Evolutionary conservation across 2,888 invertebrate species (phyloP), one percentile per base, ranked within the genome.

Genomic region (Rotaria socialis): DNA sequence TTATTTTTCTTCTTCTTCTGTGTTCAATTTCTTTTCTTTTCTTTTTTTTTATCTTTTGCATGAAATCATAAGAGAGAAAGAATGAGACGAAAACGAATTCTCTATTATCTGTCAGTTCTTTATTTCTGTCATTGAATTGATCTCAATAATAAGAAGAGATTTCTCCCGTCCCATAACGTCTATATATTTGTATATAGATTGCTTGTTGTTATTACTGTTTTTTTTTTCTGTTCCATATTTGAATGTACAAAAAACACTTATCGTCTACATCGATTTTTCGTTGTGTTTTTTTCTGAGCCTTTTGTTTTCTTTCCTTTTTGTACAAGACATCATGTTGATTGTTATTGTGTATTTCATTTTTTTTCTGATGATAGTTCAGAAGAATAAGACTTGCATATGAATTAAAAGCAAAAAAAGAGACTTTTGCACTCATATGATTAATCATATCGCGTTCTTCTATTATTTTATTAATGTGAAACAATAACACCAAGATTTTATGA

Each of bases 281-380:
- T 67, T 27, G 27, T 67, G 27, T 67, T 35, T 27, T 35, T 35
- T 35, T 35, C 35, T 35, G n/a, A 8, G 27, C 52, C 16, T 52
- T 52, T 52, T 52, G 50, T n/a, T n/a, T 10, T 60, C 24, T 14
- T 24, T 60, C 27, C 16, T 67, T 67, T 67, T 11, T 67, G 16
- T 16, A 35, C 14, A 11, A 67, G 11, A 27, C 27, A 67, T 67
- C 67, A 67, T 67, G 67, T 67, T 67, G 67, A 67, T 67, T 67
- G 67, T 67, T 67, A 67, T 67, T 67, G 67, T 67, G n/a, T 67
- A 67, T 67, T 67, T 75, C 75, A 41, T 52, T 75, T 43, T 10
- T 75, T 43, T 47, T 75, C 22, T 75, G 47, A 41, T 75, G 75
- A 43, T 41, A 47, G 75, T 75, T 22, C 47, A 75, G 75, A 43